Base-by-base conservation (phyloP, 2,797 vertebrate species). In the Nannoperca australis region DNA sequence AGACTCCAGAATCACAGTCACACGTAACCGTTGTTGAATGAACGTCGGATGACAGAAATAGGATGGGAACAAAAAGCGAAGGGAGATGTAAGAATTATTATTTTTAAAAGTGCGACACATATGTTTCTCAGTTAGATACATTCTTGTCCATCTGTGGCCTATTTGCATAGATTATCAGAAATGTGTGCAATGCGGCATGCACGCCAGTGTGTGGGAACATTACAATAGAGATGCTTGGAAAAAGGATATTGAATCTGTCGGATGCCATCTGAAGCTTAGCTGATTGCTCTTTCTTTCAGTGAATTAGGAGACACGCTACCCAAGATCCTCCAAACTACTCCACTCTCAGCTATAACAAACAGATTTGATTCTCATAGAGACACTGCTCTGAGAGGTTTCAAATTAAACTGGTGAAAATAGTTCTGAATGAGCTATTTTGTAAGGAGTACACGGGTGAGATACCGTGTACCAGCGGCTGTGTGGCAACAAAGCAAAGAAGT, bases 231-330 rank as follows among this genome's bases (percentile, higher is more conserved):
- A 51, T 11, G 78, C 83, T 74, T 5, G 62, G 55, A 86, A 75
- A 85, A 83, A 79, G 65, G 65, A 81, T 87, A 81, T 80, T 73
- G 84, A 81, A 90, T 89, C 68, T 73, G 82, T 91, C 81, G 84
- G 85, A 82, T 91, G 85, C 84, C 83, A 79, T 89, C 67, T 89
- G 90, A 91, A 88, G 87, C 87, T 86, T 22, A 80, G 88, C 87
- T 92, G 91, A 94, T 94, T 93, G 85, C 90, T 81, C 88, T 90
- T 92, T 93, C 90, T 91, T 66, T 83, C 50, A 22, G 76, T 87
- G 87, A 91, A 91, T 90, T 73, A 71, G 79, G 59, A 84, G 74
- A 73, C 79, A 64, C 13, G 79, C 84, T 62, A 68, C 68, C 76
- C 55, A 32, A 75, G 78, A 89, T 88, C 76, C 91, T 91, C 70